Evolutionary conservation across 2,888 invertebrate genomes (phyloP), one percentile per base, ranked within the genome.

Genomic region (Caenorhabditis afra): DNA sequence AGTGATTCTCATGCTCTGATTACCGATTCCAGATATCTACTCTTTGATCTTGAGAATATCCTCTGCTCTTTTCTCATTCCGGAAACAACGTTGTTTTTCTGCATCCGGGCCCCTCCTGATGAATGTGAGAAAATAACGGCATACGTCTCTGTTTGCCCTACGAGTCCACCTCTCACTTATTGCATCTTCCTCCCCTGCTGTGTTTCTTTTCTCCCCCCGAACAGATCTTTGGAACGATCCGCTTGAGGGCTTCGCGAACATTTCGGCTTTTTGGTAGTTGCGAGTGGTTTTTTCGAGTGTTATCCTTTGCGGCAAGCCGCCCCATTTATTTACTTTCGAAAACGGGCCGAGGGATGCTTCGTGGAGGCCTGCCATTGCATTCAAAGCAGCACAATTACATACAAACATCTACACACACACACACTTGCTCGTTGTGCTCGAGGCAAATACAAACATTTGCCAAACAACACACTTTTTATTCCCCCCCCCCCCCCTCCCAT

Each of bases 351-450:
- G 58, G 57, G 67, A 50, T 58, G 67, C 64, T 73, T 73, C 73
- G 64, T 64, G 73, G 73, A 73, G 73, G 73, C 73, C 73, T 58
- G 64, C 50, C 73, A 64, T 64, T 58, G 73, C 73, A 73, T 73
- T 73, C 73, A 73, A 73, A 73, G 73, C 73, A 73, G 64, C 73
- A 73, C 73, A 73, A 73, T 73, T 73, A 73, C 73, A 73, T 73
- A 73, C 73, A 73, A 73, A 58, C 73, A 73, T 73, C 73, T 73
- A 64, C 64, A 58, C 61, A 70, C 70, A 64, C 64, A 58, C 61
- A 70, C 70, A 70, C 70, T 70, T 70, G 61, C 70, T 47, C 61
- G 70, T 62, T 70, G 53, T 70, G 70, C 73, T 73, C 73, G 73
- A 64, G 57, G 73, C 73, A 73, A 73, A 73, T 73, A 73, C 73